Percentiles rank a stretch among this genome's conserved stretches.
These are phyloP conservation scores for Corythornis leucogaster DNA, from an alignment of 2,797 vertebrate species.

Conservation along the genomic window DNA sequence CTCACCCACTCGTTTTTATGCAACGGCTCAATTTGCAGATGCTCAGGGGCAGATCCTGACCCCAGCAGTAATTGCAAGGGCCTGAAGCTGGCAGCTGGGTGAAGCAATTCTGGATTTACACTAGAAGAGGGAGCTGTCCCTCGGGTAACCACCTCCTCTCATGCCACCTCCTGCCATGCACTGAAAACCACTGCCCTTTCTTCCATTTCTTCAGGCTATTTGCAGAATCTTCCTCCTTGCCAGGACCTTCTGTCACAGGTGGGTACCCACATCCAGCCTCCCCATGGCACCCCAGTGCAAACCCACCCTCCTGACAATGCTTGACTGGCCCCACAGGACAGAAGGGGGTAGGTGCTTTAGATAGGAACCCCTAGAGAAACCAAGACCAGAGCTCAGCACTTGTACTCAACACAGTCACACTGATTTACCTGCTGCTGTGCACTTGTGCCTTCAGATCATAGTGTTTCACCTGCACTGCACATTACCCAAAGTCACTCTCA, in stretches of 20 bases:
- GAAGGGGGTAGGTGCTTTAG: neutral
- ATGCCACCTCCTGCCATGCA: neutral
- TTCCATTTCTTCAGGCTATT: neutral
- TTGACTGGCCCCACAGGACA: neutral
- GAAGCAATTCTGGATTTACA: constrained; percentile 13
- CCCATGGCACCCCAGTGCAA: neutral
- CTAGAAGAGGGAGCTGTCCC: neutral
- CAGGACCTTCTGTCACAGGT: neutral
- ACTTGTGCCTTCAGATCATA: neutral
- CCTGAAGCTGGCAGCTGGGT: neutral
- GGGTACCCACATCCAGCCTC: neutral
- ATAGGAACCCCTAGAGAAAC: neutral
- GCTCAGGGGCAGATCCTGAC: neutral
- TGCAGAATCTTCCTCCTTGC: neutral
- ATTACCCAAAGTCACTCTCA: neutral
- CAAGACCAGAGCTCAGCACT: neutral
- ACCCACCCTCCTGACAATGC: neutral
- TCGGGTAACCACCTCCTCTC: neutral
- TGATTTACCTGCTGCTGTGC: neutral
- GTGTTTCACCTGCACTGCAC: neutral
- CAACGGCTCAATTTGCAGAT: neutral
- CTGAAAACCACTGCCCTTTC: neutral
- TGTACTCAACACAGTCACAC: neutral
- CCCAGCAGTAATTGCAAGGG: neutral
- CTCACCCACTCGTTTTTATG: neutral